Evolutionary conservation across 2,888 invertebrate genomes (phyloP).

Genomic region (Cylloceria caligata): DNA sequence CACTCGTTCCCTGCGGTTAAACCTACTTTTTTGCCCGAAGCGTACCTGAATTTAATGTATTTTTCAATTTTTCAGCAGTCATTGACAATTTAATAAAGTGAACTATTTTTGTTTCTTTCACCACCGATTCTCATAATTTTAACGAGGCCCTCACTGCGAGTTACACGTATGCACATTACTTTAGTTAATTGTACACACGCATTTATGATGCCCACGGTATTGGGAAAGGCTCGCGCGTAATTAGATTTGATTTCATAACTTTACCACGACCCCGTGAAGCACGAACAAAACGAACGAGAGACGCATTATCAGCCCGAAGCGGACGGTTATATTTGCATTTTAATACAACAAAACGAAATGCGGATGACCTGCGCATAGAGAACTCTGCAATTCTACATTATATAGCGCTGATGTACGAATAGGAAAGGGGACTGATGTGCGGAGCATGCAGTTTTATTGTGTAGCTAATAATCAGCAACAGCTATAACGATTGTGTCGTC

Average conservation of each 20-base stretch:
- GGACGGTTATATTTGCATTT: conserved; percentile 80
- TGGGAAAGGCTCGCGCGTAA: conserved; percentile 77
- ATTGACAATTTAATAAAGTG: conserved; percentile 69
- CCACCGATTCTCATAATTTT: conserved; percentile 72
- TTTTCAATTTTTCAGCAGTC: conserved; percentile 58
- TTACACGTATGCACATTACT: conserved; percentile 10
- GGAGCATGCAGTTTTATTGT: conserved; percentile 60
- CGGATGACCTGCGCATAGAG: conserved; percentile 65
- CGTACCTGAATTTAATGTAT: conserved; percentile 62
- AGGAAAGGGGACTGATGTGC: conserved; percentile 47
- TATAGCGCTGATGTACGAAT: conserved; percentile 24
- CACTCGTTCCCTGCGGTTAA: conserved; percentile 18
- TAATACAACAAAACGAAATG: conserved; percentile 73
- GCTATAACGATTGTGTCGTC: conserved; percentile 75
- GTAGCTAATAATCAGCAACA: conserved; percentile 75
- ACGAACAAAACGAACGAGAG: conserved; percentile 74
- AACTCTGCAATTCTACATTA: conserved; percentile 64
- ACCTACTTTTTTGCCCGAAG: conserved; percentile 54
- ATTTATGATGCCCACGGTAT: conserved; percentile 45
- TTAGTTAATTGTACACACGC: conserved; percentile 1
- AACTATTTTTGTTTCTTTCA: conserved; percentile 72
- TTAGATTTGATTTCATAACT: conserved; percentile 81
- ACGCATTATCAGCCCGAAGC: conserved; percentile 75
- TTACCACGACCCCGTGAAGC: conserved; percentile 75
- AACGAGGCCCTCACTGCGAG: conserved; percentile 58